These are phyloP conservation scores for Desoria tigrina DNA, from an alignment of 2,888 invertebrate species.

Conservation along the genomic window DNA sequence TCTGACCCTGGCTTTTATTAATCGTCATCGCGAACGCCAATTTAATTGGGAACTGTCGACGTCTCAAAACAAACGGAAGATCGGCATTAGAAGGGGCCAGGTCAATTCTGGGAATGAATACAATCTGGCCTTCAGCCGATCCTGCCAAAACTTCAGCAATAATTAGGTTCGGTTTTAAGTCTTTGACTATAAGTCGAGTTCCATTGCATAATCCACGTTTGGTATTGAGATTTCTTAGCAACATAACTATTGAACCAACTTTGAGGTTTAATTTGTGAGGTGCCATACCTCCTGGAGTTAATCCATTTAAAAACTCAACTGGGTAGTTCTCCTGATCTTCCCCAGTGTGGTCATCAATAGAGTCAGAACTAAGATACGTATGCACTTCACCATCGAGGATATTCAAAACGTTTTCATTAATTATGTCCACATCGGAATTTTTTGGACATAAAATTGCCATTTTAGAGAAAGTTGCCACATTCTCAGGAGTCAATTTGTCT, in stretches of 20 bases:
- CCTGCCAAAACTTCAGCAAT: neutral
- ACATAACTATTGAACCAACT: neutral
- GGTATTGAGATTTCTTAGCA: neutral
- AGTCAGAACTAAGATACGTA: neutral
- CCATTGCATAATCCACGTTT: neutral
- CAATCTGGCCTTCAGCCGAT: slow-evolving; percentile 15
- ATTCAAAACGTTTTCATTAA: neutral
- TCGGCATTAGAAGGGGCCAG: slow-evolving; percentile 24
- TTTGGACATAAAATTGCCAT: neutral
- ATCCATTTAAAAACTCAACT: neutral
- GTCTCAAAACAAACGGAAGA: too few relatives aligned
- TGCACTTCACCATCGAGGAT: neutral
- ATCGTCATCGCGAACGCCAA: slow-evolving; percentile 38
- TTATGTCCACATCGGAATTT: neutral
- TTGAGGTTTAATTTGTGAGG: neutral
- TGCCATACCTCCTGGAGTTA: too few relatives aligned
- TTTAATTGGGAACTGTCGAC: slow-evolving; percentile 44
- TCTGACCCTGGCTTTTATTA: too few relatives aligned
- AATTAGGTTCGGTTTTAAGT: neutral
- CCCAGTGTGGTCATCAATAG: neutral
- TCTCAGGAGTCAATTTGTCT: too few relatives aligned
- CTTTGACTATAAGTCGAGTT: neutral
- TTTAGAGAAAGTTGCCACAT: too few relatives aligned
- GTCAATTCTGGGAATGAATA: too few relatives aligned
- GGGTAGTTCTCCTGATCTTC: neutral